Evolutionary conservation across 2,888 invertebrate genomes (phyloP).

Genomic region (Morpho helenor): DNA sequence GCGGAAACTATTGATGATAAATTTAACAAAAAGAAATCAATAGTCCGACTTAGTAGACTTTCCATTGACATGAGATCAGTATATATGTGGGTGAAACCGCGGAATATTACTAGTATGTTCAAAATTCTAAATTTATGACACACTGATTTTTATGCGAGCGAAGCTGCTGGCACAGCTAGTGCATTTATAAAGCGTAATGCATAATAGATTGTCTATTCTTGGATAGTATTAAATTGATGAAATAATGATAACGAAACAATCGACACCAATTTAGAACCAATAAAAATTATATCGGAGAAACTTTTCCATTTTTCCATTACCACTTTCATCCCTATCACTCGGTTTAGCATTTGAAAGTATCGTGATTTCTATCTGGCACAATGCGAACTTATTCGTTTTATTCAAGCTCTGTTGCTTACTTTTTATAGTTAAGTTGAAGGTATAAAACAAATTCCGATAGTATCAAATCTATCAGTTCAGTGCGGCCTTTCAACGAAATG

Average conservation of each 20-base stretch:
- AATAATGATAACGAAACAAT: not conserved
- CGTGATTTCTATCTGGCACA: conserved; percentile 43
- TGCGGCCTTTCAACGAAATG: conserved; percentile 50
- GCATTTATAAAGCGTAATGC: too few species aligned
- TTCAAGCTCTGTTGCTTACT: conserved; percentile 39
- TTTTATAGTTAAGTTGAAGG: conserved; percentile 45
- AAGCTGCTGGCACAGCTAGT: too few species aligned
- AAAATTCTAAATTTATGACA: too few species aligned
- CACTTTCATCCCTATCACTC: conserved; percentile 3
- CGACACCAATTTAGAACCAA: conserved; percentile 23
- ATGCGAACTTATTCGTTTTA: conserved; percentile 53
- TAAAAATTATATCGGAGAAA: conserved; percentile 27
- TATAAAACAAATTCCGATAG: conserved; percentile 64
- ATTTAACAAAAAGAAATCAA: too few species aligned
- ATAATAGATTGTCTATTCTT: too few species aligned
- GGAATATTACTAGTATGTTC: too few species aligned
- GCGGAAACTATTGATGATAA: too few species aligned
- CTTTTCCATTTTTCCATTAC: conserved; percentile 36
- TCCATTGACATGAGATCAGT: too few species aligned
- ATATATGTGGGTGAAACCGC: too few species aligned
- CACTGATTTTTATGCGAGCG: too few species aligned
- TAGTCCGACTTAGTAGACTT: too few species aligned
- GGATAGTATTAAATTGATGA: conserved; percentile 7
- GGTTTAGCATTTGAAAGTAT: conserved; percentile 45
- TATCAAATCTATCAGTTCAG: conserved; percentile 50